These are phyloP conservation scores for Trissolcus basalis DNA, from an alignment of 1,140 invertebrate species.

Conservation along the genomic window DNA sequence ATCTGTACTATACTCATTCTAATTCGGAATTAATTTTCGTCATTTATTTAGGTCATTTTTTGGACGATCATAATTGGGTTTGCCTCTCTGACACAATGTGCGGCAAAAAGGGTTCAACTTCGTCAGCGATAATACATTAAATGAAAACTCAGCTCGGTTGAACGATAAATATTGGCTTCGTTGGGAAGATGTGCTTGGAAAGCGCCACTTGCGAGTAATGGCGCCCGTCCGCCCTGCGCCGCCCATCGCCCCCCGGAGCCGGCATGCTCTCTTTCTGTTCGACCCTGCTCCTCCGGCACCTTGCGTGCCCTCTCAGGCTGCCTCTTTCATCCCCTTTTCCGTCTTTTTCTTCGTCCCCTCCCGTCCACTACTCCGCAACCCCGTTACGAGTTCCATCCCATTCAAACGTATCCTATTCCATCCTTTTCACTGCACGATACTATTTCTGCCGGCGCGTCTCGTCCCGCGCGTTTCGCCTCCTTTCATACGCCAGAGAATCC, in stretches of 20 bases:
- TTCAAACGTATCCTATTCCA: constrained; percentile 52
- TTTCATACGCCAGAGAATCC: constrained; percentile 26
- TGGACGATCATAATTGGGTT: too few species aligned
- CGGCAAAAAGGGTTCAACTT: constrained; percentile 46
- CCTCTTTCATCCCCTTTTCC: constrained; percentile 46
- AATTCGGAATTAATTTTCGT: too few species aligned
- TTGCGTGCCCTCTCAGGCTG: constrained; percentile 44
- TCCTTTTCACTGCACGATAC: constrained; percentile 49
- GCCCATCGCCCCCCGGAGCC: constrained; percentile 1
- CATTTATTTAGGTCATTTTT: too few species aligned
- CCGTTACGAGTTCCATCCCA: constrained; percentile 44
- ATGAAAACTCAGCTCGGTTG: constrained; percentile 61
- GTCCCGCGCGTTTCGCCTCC: constrained; percentile 9
- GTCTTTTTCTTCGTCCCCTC: constrained; percentile 32
- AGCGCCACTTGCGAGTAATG: constrained; percentile 64
- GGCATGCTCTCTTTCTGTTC: constrained; percentile 28
- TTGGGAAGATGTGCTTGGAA: constrained; percentile 63
- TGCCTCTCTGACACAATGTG: constrained; percentile 18
- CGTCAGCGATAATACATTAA: constrained; percentile 64
- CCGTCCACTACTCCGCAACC: constrained; percentile 9
- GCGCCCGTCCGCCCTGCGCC: constrained; percentile 51
- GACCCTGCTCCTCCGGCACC: constrained; percentile 43
- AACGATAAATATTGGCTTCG: constrained; percentile 64
- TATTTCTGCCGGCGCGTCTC: constrained; percentile 36
- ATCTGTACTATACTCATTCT: too few species aligned